Percentiles rank a stretch among this genome's conserved stretches.
phyloP scores from a whole-genome alignment of 1,140 invertebrate genomes.

The Zaprionus africanus region DNA sequence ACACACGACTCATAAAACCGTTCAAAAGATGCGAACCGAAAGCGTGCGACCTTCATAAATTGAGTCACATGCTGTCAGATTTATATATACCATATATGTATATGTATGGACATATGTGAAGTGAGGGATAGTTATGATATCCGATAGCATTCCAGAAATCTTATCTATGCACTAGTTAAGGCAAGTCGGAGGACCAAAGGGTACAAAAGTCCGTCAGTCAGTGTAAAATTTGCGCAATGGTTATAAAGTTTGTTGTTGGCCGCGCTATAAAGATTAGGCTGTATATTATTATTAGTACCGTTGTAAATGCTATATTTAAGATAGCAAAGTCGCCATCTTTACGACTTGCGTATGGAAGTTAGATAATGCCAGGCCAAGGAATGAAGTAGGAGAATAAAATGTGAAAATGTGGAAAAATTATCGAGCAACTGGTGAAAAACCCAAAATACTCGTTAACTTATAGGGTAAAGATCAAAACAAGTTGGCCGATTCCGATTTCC shows the following conservation, averaged over 20 bases:
- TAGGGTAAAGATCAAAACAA: conserved; percentile 50
- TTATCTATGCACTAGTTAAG: conserved; percentile 49
- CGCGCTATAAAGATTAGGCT: conserved; percentile 67
- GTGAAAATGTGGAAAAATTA: conserved; percentile 10
- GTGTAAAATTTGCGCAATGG: conserved; percentile 29
- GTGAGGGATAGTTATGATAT: not conserved
- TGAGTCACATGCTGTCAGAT: conserved; percentile 43
- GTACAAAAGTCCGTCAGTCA: conserved; percentile 65
- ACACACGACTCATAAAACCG: conserved; percentile 7
- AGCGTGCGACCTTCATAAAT: conserved; percentile 31
- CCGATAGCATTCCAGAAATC: conserved; percentile 40
- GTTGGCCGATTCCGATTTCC: conserved; percentile 30
- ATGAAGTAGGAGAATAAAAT: conserved; percentile 10
- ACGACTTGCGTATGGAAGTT: conserved; percentile 44
- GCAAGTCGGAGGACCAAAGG: not conserved
- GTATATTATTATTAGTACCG: conserved; percentile 71
- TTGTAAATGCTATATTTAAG: conserved; percentile 75
- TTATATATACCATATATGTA: conserved; percentile 12
- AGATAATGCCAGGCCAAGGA: conserved; percentile 44
- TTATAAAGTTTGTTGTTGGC: conserved; percentile 47
- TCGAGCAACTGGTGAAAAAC: conserved; percentile 1
- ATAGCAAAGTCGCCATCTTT: conserved; percentile 58
- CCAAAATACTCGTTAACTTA: conserved; percentile 21
- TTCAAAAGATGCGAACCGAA: not conserved
- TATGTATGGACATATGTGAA: conserved; percentile 11